A percentile compares a stretch with the other conserved stretches of the same genome.
Evolutionary conservation across 2,888 invertebrate species (phyloP).

Genomic region (Mamestra brassicae): DNA sequence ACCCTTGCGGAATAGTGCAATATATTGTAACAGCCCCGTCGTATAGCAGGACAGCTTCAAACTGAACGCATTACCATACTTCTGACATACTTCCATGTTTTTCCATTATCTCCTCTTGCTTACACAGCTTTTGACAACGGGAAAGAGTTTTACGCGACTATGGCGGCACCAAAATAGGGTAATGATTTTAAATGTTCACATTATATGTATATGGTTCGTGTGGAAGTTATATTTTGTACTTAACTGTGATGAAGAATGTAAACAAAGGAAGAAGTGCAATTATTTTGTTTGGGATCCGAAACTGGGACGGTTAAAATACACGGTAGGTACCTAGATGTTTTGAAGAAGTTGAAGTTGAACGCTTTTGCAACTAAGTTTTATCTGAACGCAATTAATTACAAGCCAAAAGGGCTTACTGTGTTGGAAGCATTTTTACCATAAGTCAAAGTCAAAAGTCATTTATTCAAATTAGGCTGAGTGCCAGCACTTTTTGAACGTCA

Average conservation of each 20-base stretch:
- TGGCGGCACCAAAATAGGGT: constrained; percentile 43
- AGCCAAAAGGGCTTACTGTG: no score
- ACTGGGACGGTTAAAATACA: background rate
- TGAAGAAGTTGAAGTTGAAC: no score
- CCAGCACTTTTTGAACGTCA: no score
- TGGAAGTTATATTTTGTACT: background rate
- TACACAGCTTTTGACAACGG: constrained; percentile 33
- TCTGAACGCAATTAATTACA: no score
- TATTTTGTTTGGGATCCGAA: background rate
- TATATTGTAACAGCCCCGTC: constrained; percentile 15
- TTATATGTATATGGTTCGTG: constrained; percentile 24
- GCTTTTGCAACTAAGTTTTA: no score
- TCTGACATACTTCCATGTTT: constrained; percentile 50
- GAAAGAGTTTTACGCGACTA: constrained; percentile 35
- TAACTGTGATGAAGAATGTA: background rate
- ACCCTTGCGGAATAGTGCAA: constrained; percentile 5
- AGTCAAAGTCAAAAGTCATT: no score
- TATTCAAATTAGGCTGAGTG: no score
- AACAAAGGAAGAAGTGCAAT: background rate
- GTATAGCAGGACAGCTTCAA: constrained; percentile 24
- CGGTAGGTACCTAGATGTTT: no score
- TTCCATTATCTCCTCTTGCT: constrained; percentile 52
- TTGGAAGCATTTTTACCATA: no score
- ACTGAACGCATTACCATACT: constrained; percentile 50
- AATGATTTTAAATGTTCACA: constrained; percentile 60